A percentile compares a stretch with the other conserved stretches of the same genome.
These are phyloP conservation scores for Formica selysi DNA, from an alignment of 1,140 invertebrate genomes.

Conservation along the genomic window DNA sequence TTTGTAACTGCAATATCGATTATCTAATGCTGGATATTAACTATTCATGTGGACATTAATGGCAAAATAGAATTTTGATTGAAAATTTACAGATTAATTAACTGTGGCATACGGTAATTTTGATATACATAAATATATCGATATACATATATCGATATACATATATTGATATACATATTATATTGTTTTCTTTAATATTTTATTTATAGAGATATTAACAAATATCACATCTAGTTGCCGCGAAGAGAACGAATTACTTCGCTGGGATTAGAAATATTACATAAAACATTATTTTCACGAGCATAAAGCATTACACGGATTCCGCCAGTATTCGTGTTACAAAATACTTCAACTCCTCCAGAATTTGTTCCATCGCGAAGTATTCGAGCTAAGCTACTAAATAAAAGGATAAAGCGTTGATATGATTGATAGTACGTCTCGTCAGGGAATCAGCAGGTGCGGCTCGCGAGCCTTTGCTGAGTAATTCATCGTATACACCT, in stretches of 20 bases:
- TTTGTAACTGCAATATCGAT: background rate
- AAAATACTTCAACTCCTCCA: slow-evolving; percentile 49
- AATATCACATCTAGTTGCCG: background rate
- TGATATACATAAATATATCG: background rate
- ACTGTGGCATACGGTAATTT: background rate
- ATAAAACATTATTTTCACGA: slow-evolving; percentile 26
- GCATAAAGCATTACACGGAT: slow-evolving; percentile 18
- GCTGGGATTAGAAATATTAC: slow-evolving; percentile 43
- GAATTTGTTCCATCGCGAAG: slow-evolving; percentile 56
- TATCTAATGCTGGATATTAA: slow-evolving; percentile 1
- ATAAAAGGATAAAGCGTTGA: slow-evolving; percentile 68
- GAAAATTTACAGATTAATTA: slow-evolving; percentile 9
- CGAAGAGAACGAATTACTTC: slow-evolving; percentile 31
- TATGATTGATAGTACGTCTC: slow-evolving; percentile 74
- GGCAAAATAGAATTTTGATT: slow-evolving; percentile 44
- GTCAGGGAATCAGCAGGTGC: slow-evolving; percentile 75
- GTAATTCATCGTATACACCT: slow-evolving; percentile 73
- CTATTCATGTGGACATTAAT: slow-evolving; percentile 30
- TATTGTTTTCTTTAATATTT: slow-evolving; percentile 8
- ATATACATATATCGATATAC: no score
- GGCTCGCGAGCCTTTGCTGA: slow-evolving; percentile 65
- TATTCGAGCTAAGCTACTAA: slow-evolving; percentile 54
- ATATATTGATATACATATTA: no score
- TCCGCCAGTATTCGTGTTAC: slow-evolving; percentile 50
- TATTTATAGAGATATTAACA: slow-evolving; percentile 22